Evolutionary conservation across 1,140 invertebrate species (phyloP), one percentile per base, ranked within the genome.

Genomic region (Vanessa tameamea): DNA sequence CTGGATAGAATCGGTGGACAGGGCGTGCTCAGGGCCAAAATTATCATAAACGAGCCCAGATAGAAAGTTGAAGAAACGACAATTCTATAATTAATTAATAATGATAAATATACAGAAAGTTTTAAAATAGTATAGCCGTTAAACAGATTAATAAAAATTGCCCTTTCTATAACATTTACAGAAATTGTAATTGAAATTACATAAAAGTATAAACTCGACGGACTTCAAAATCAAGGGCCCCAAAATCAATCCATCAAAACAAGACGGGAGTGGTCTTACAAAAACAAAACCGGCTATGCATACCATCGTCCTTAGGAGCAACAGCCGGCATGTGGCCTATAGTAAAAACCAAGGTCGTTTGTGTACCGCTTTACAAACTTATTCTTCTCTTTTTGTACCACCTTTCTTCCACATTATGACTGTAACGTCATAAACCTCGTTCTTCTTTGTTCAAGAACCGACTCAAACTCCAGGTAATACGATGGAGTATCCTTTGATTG

Each of bases 251-350:
- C 75, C 71, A 74, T 74, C 64, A 78, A 78, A 76, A 65, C 70
- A 68, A 67, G 73, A 75, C 69, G 69, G 73, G 68, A 67, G 73
- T 71, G 53, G 59, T 55, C 64, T 51, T 61, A 74, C 66, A 69
- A 69, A 75, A 72, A 76, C 64, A 68, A 77, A 84, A 86, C 86
- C 81, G 85, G 86, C 81, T 68, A 63, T 81, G 53, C 76, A 79
- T 76, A 70, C 75, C 78, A 71, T 66, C 66, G 75, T 61, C 67
- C 68, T 76, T 78, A 80, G 80, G 84, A 84, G 82, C 84, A 89
- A 88, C 78, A 88, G 81, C 88, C 89, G 86, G 82, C 78, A 82
- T 81, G 82, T 86, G 89, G 89, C 89, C 89, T 91, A 89, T 87
- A 88, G 80, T 87, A 84, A 82, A 85, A 85, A 82, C 83, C 89